phyloP scores from a whole-genome alignment of 2,888 invertebrate genomes.

The Strigamia crassipes region DNA sequence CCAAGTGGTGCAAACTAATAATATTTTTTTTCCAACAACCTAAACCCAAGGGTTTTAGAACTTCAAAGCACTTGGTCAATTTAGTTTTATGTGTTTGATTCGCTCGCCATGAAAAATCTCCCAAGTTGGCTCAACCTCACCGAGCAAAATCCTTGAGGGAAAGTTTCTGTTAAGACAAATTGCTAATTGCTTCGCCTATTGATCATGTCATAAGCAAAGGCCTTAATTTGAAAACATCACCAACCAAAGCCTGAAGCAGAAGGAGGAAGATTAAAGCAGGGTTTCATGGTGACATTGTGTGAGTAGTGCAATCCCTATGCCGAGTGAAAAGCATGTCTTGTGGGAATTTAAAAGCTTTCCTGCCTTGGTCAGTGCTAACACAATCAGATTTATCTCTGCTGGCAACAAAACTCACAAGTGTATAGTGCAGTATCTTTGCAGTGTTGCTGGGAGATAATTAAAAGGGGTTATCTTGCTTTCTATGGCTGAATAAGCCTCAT shows the following conservation, averaged over 20 bases:
- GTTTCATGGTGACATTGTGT: not conserved
- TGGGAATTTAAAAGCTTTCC: conserved; percentile 3
- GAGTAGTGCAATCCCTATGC: not conserved
- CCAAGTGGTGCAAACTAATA: not conserved
- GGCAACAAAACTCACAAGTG: not conserved
- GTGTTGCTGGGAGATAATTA: not conserved
- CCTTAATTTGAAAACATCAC: conserved; percentile 4
- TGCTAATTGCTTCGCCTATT: conserved; percentile 1
- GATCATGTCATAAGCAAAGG: conserved; percentile 7
- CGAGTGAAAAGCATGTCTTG: not conserved
- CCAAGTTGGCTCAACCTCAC: not conserved
- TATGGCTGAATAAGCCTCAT: not conserved
- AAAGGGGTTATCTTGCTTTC: not conserved
- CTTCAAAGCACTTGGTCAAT: not conserved
- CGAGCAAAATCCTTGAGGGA: not conserved
- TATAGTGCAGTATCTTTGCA: not conserved
- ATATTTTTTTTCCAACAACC: not conserved
- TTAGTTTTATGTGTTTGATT: conserved; percentile 16
- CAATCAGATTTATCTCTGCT: not conserved
- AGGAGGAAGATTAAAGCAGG: not conserved
- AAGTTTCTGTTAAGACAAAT: conserved; percentile 9
- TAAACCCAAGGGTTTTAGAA: not conserved
- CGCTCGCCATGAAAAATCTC: not conserved
- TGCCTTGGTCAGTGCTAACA: conserved; percentile 5
- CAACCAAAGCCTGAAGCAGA: not conserved